Evolutionary conservation across 1,140 invertebrate species (phyloP).

Genomic region (Aphis craccivora): DNA sequence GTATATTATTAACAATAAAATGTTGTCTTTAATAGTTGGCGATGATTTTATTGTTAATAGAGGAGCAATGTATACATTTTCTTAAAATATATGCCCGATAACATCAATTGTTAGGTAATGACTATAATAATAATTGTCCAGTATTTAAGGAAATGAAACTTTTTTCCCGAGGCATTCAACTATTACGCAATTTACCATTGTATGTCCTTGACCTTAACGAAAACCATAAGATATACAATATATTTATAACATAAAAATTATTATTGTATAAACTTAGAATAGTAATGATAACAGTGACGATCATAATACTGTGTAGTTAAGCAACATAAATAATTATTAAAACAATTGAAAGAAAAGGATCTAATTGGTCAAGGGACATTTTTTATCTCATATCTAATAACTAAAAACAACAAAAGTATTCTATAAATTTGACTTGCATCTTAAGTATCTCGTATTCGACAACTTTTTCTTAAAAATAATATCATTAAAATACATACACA

Average conservation of each 20-base stretch:
- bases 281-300: neutral
- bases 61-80: neutral
- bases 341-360: neutral
- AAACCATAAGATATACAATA: neutral
- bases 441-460: neutral
- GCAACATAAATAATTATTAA: constrained; percentile 2
- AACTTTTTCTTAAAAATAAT: neutral
- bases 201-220: neutral
- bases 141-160: neutral
- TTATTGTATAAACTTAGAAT: neutral
- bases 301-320: neutral
- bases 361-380: too few relatives aligned
- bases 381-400: neutral
- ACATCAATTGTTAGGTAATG: neutral
- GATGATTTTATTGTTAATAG: neutral
- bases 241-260: neutral
- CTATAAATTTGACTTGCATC: neutral
- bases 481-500: neutral
- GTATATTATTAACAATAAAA: constrained; percentile 12
- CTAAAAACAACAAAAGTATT: neutral
- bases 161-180: neutral
- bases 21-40: neutral
- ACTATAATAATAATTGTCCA: neutral
- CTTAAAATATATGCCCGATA: neutral
- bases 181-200: neutral